Conservation (phyloP, 1,140 invertebrate species). For the Macrotrachela quadricornifera region DNA sequence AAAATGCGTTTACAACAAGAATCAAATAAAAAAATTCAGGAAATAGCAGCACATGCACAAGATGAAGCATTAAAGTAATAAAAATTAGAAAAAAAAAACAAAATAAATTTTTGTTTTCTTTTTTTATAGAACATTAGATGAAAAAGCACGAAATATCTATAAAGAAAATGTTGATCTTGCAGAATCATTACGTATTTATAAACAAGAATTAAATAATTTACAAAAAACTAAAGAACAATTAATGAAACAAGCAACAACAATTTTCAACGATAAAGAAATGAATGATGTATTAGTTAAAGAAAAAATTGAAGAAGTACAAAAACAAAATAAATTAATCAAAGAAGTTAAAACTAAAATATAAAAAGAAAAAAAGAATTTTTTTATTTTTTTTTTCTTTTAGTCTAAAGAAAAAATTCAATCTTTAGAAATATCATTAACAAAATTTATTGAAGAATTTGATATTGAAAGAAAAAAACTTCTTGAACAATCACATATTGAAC, state of each 20-base stretch:
- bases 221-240: no score
- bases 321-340: slow-evolving; percentile 21
- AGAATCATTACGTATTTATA: slow-evolving; percentile 24
- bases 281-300: slow-evolving; percentile 17
- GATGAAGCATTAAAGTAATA: slow-evolving; percentile 28
- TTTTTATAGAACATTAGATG: slow-evolving; percentile 24
- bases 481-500: slow-evolving; percentile 16
- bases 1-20: slow-evolving; percentile 30
- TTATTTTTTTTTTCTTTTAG: slow-evolving; percentile 8
- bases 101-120: neutral
- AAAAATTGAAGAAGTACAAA: slow-evolving; percentile 20
- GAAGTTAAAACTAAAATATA: slow-evolving; percentile 19
- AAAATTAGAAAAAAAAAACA: neutral
- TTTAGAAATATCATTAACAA: slow-evolving; percentile 24
- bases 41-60: slow-evolving; percentile 28
- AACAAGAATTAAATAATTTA: slow-evolving; percentile 7
- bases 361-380: no score
- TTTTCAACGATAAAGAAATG: no score
- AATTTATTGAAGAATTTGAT: slow-evolving; percentile 26
- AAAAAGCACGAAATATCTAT: slow-evolving; percentile 28
- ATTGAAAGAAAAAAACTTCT: slow-evolving; percentile 15
- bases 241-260: no score
- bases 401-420: slow-evolving; percentile 19
- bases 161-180: slow-evolving; percentile 29
- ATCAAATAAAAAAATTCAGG: slow-evolving; percentile 29